Evolutionary conservation across 2,797 vertebrate species (phyloP).

Genomic region (Halcyon leucocephala): DNA sequence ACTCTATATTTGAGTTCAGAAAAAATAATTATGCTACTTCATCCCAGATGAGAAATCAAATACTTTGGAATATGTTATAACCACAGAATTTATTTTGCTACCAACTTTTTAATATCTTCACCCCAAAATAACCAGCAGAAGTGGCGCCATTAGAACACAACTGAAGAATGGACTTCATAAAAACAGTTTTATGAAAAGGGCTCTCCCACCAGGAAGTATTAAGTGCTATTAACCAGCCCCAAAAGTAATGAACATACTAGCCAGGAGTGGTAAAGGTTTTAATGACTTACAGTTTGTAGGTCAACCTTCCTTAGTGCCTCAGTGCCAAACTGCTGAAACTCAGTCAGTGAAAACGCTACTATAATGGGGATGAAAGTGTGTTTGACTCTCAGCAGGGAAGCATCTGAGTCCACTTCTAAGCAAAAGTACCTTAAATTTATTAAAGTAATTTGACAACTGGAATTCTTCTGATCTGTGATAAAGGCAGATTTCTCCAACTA

Average conservation of each 20-base stretch:
- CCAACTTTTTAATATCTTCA: constrained; percentile 36
- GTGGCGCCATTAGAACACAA: neutral
- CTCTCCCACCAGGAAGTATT: constrained; percentile 21
- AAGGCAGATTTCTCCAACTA: neutral
- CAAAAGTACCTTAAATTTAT: constrained; percentile 21
- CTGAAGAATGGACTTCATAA: constrained; percentile 57
- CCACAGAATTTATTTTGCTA: neutral
- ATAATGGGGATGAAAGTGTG: neutral
- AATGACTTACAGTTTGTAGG: constrained; percentile 57
- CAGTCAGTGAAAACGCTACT: neutral
- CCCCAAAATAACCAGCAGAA: constrained; percentile 33
- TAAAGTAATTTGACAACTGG: neutral
- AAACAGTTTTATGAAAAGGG: constrained; percentile 28
- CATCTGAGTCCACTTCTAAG: neutral
- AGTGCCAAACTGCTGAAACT: constrained; percentile 14
- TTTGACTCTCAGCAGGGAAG: constrained; percentile 21
- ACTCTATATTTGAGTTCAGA: neutral
- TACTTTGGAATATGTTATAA: neutral
- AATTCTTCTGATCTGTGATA: neutral
- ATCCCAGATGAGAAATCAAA: neutral
- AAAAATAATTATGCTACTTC: neutral
- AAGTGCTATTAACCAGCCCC: constrained; percentile 36
- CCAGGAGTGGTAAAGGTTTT: constrained; percentile 30
- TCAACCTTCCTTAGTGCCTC: constrained; percentile 29
- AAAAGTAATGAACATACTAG: constrained; percentile 11